Evolutionary conservation across 2,888 invertebrate species (phyloP), one percentile per base, ranked within the genome.

Genomic region (Plebejus anna): DNA sequence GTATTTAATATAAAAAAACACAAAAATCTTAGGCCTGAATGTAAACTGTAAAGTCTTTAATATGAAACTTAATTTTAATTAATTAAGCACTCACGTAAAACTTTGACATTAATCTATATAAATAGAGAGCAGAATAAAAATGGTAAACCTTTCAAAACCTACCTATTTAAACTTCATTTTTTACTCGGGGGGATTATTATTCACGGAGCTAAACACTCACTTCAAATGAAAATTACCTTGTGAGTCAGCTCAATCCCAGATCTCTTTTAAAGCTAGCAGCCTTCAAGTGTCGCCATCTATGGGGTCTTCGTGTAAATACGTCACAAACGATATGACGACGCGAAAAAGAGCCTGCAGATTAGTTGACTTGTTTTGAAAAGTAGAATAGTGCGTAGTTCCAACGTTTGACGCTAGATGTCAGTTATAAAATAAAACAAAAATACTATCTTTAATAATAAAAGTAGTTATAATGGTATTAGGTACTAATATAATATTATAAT

Each of bases 391-490:
- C 32, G 32, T 73, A 73, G 51, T 73, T 73, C 51, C 11, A 13
- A 28, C 51, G 32, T 28, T 73, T 28, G 32, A 55, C 32, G 32
- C 2, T 32, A 73, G 73, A 73, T 73, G 73, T 28, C 51, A 73
- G 32, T 32, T 2, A 3, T 28, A 47, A 22, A 47, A 57, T 22
- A 22, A 22, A 22, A 22, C 22, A 22, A 22, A 22, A 22, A 22
- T 22, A 22, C 22, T n/a, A n/a, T n/a, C n/a, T n/a, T n/a, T n/a
- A n/a, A n/a, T n/a, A n/a, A n/a, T n/a, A n/a, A n/a, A 22, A 22
- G 22, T 22, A 22, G 22, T 22, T 22, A 22, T 22, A 22, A 22
- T 22, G 22, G 22, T 22, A 22, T 22, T 22, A 22, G 22, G 22
- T 22, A 22, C 22, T 22, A 22, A 22, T 22, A 22, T 22, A 22